These are phyloP conservation scores for Drosophila pandora DNA, from an alignment of 1,140 invertebrate genomes.

Conservation along the genomic window DNA sequence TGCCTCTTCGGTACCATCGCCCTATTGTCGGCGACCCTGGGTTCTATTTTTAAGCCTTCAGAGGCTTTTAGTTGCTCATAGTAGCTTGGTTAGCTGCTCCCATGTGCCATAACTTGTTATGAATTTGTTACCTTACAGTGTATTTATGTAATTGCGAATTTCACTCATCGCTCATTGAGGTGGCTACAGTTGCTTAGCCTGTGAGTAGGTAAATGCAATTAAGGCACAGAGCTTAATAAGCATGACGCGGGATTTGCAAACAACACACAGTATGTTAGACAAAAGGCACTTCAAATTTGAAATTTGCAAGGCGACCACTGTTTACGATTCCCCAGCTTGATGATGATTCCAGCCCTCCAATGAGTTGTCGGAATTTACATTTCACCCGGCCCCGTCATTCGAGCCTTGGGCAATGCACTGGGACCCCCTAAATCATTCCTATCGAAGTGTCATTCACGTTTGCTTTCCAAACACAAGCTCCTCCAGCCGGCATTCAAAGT, in stretches of 20 bases:
- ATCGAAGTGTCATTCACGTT: constrained; percentile 50
- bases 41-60: constrained; percentile 60
- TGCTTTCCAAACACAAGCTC: constrained; percentile 3
- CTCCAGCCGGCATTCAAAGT: background rate
- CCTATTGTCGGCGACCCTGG: constrained; percentile 36
- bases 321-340: constrained; percentile 7
- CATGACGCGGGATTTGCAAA: constrained; percentile 61
- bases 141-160: constrained; percentile 79
- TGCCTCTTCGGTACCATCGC: constrained; percentile 14
- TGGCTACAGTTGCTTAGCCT: constrained; percentile 43
- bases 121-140: constrained; percentile 43
- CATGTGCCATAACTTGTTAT: constrained; percentile 33
- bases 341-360: constrained; percentile 10
- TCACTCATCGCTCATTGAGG: constrained; percentile 62
- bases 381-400: constrained; percentile 21
- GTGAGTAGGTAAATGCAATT: constrained; percentile 59
- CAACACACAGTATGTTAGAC: constrained; percentile 15
- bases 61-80: constrained; percentile 9
- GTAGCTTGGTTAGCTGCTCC: constrained; percentile 8
- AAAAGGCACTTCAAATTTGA: constrained; percentile 1
- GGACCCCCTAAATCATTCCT: constrained; percentile 3
- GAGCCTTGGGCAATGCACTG: constrained; percentile 32
- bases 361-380: constrained; percentile 38
- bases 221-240: constrained; percentile 59
- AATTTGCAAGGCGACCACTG: constrained; percentile 4